These are phyloP conservation scores for Anguilla megastoma DNA, from an alignment of 2,797 vertebrate genomes.

Conservation along the genomic window DNA sequence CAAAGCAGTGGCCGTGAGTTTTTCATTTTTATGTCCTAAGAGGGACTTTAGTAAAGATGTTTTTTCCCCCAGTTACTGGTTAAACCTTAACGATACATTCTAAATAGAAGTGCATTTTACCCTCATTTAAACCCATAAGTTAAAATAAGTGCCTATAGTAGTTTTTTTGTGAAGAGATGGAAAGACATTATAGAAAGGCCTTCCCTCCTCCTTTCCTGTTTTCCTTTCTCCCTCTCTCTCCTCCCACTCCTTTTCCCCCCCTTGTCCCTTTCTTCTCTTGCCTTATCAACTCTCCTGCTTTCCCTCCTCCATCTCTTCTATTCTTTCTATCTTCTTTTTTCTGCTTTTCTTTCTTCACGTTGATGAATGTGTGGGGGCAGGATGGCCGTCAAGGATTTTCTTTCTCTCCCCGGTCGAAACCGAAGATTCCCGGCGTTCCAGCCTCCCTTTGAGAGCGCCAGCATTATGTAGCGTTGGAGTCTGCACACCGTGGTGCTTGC, in stretches of 20 bases:
- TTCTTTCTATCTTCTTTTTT: not conserved
- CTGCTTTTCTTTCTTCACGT: not conserved
- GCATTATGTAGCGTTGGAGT: too few relatives aligned
- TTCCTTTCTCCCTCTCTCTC: slow-evolving; percentile 45
- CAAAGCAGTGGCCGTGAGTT: too few relatives aligned
- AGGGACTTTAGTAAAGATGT: not conserved
- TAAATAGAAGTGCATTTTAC: not conserved
- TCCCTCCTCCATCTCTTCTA: slow-evolving; percentile 25
- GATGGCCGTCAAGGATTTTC: slow-evolving; percentile 49
- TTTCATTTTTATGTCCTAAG: too few relatives aligned
- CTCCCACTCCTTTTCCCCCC: slow-evolving; percentile 1
- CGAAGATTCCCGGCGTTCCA: slow-evolving; percentile 54
- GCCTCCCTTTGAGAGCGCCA: not conserved
- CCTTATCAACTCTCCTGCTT: slow-evolving; percentile 3
- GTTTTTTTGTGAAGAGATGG: not conserved
- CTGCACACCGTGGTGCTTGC: too few relatives aligned
- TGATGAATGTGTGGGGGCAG: slow-evolving; percentile 40
- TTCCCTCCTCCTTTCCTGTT: slow-evolving; percentile 47
- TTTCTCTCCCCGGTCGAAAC: slow-evolving; percentile 50
- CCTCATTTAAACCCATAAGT: not conserved
- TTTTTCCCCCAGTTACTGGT: not conserved
- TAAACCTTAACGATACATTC: not conserved
- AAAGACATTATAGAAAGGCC: not conserved
- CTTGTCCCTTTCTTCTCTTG: slow-evolving; percentile 41
- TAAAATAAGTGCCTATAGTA: not conserved